These are phyloP conservation scores for Teleiodes luculella DNA, from an alignment of 2,888 invertebrate species.

Conservation along the genomic window DNA sequence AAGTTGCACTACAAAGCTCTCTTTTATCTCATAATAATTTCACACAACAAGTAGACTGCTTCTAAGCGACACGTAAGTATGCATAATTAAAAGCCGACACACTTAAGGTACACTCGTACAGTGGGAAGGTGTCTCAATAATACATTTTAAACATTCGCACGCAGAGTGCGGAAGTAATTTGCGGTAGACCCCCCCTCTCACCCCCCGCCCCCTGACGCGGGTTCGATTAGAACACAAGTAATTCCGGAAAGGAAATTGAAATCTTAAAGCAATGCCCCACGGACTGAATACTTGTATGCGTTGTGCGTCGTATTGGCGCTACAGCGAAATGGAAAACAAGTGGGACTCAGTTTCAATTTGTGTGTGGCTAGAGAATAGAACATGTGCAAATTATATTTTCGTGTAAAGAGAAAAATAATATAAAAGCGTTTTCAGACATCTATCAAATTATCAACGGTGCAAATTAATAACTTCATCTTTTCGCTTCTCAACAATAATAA, in stretches of 20 bases:
- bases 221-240: conserved; percentile 77
- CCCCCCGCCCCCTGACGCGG: conserved; percentile 60
- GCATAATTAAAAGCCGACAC: conserved; percentile 53
- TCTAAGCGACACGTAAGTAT: conserved; percentile 12
- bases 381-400: neutral
- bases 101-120: conserved; percentile 41
- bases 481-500: too few species aligned
- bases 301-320: conserved; percentile 12
- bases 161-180: conserved; percentile 69
- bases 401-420: too few species aligned
- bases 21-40: too few species aligned
- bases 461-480: too few species aligned
- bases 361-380: neutral
- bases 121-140: conserved; percentile 59
- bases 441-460: too few species aligned
- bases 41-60: neutral
- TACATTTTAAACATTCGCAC: conserved; percentile 73
- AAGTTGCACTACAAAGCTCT: too few species aligned
- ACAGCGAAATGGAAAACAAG: conserved; percentile 9
- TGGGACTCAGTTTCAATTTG: conserved; percentile 5
- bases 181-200: conserved; percentile 55
- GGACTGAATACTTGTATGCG: conserved; percentile 58
- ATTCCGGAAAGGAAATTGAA: conserved; percentile 79
- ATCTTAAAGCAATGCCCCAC: conserved; percentile 76
- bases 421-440: too few species aligned